These are phyloP conservation scores for Aplidium turbinatum DNA, from an alignment of 23 tunicate species.

Conservation along the genomic window DNA sequence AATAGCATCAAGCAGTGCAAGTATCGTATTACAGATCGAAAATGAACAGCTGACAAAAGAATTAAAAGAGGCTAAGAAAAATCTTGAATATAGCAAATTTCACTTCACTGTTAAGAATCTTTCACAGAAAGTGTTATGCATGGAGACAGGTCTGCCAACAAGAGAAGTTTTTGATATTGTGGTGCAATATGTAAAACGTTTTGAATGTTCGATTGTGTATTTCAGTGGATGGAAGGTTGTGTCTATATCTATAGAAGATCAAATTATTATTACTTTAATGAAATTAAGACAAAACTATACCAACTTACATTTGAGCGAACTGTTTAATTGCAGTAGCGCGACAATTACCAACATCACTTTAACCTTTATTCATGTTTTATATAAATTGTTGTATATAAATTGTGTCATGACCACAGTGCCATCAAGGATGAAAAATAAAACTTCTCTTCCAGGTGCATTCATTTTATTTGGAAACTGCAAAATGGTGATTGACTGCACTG, in stretches of 20 bases:
- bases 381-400: neutral
- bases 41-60: too few relatives aligned
- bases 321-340: neutral
- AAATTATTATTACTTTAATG: slow-evolving; percentile 9
- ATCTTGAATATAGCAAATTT: neutral
- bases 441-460: slow-evolving; percentile 6
- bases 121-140: neutral
- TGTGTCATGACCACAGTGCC: neutral
- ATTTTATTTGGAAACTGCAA: neutral
- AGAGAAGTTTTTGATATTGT: neutral
- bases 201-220: neutral
- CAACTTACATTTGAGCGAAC: neutral
- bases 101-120: neutral
- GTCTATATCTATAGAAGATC: neutral
- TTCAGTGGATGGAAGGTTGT: neutral
- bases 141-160: slow-evolving; percentile 1
- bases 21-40: too few relatives aligned
- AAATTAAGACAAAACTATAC: slow-evolving; percentile 1
- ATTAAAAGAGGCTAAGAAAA: too few relatives aligned
- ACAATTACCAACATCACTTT: neutral
- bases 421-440: neutral
- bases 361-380: neutral
- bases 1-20: too few relatives aligned
- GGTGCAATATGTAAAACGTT: slow-evolving; percentile 1
- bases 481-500: neutral